These are phyloP conservation scores for Drosophila kambysellisi DNA, from an alignment of 2,888 invertebrate species.

Conservation along the genomic window DNA sequence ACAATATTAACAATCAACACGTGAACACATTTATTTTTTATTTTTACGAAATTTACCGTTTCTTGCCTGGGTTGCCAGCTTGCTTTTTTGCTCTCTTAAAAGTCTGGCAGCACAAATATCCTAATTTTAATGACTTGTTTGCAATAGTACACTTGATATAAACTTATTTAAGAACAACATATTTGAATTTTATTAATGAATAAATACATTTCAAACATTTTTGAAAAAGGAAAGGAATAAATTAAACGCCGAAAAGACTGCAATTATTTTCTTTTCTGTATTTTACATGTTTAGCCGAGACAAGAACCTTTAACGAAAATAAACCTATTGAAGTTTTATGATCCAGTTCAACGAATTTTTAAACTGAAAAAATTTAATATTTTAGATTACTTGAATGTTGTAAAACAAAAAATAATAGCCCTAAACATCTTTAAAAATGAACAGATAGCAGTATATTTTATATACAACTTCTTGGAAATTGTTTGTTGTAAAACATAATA, in stretches of 20 bases:
- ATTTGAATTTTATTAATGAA: background rate
- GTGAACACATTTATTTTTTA: constrained; percentile 40
- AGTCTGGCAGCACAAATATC: constrained; percentile 26
- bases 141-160: background rate
- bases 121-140: background rate
- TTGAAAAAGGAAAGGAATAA: background rate
- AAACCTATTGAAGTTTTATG: background rate
- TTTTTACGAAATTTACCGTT: constrained; percentile 56
- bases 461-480: background rate
- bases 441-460: background rate
- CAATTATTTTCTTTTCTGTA: background rate
- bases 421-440: background rate
- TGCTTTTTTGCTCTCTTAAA: background rate
- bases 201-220: background rate
- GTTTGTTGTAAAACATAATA: background rate
- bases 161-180: background rate
- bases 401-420: background rate
- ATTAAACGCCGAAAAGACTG: constrained; percentile 26
- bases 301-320: constrained; percentile 14
- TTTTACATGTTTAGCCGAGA: constrained; percentile 10
- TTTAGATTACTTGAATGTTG: background rate
- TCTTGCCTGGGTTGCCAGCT: constrained; percentile 37
- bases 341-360: background rate
- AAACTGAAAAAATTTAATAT: background rate
- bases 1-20: constrained; percentile 40